These are phyloP conservation scores for Urocitellus parryii DNA, from an alignment of 2,113 vertebrate species.

Conservation along the genomic window DNA sequence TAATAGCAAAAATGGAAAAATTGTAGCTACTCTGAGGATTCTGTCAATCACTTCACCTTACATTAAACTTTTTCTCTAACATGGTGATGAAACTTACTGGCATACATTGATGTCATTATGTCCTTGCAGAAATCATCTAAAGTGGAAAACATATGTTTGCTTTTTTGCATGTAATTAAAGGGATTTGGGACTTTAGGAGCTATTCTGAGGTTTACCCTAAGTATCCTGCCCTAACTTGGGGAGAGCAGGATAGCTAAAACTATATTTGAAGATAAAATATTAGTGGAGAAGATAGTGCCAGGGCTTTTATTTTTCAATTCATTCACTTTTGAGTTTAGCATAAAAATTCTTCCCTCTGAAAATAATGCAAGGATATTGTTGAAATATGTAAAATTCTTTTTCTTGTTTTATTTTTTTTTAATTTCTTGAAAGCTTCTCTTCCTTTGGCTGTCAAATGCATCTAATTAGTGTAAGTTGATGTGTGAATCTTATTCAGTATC, in stretches of 20 bases:
- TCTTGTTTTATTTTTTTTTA: not conserved
- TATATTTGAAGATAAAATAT: not conserved
- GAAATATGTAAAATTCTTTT: constrained; percentile 48
- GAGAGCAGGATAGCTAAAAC: not conserved
- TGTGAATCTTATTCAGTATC: constrained; percentile 56
- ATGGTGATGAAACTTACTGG: not conserved
- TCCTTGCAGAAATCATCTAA: not conserved
- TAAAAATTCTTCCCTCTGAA: not conserved
- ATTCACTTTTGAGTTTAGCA: not conserved
- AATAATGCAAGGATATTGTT: not conserved
- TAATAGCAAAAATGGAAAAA: not conserved
- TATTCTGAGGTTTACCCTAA: not conserved
- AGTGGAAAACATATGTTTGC: not conserved
- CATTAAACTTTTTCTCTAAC: not conserved
- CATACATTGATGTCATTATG: not conserved
- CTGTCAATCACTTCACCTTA: not conserved
- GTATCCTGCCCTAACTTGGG: not conserved
- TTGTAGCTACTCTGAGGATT: not conserved
- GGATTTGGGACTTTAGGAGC: not conserved
- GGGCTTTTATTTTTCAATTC: constrained; percentile 22
- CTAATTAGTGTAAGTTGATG: constrained; percentile 66
- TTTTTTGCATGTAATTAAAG: not conserved
- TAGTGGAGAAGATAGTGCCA: not conserved
- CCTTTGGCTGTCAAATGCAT: constrained; percentile 49
- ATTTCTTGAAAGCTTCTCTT: constrained; percentile 59